phyloP scores from a whole-genome alignment of 2,113 vertebrate genomes.

The Vanacampus margaritifer region DNA sequence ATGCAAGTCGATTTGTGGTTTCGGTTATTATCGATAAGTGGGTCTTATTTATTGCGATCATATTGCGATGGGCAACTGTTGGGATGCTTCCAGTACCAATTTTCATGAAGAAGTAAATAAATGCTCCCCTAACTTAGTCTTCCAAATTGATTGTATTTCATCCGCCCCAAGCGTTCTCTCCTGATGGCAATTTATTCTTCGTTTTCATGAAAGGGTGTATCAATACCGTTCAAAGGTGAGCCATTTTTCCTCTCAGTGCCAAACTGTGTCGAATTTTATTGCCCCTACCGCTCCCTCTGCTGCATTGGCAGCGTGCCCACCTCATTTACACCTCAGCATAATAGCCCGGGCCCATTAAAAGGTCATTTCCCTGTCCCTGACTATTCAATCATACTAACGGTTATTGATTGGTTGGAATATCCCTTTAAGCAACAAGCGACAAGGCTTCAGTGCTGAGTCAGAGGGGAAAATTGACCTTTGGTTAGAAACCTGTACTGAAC shows the following conservation, averaged over 20 bases:
- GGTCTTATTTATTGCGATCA: not conserved
- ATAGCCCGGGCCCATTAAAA: slow-evolving; percentile 62
- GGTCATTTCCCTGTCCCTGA: slow-evolving; percentile 60
- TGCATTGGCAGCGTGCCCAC: slow-evolving; percentile 45
- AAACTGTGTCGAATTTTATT: slow-evolving; percentile 44
- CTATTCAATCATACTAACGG: slow-evolving; percentile 58
- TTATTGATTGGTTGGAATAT: slow-evolving; percentile 64
- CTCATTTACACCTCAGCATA: slow-evolving; percentile 64
- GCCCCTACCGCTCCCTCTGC: slow-evolving; percentile 30
- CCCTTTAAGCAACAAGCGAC: slow-evolving; percentile 54
- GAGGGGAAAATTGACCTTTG: slow-evolving; percentile 42
- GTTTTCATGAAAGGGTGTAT: slow-evolving; percentile 31
- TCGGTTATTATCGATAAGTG: too few relatives aligned
- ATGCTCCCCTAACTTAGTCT: not conserved
- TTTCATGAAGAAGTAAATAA: slow-evolving; percentile 3
- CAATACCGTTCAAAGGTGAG: slow-evolving; percentile 29
- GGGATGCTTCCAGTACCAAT: not conserved
- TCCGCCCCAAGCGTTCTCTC: slow-evolving; percentile 1
- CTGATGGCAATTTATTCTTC: slow-evolving; percentile 22
- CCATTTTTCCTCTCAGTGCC: slow-evolving; percentile 27
- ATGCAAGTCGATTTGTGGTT: not conserved
- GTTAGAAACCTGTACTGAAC: slow-evolving; percentile 33
- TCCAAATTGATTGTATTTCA: not conserved
- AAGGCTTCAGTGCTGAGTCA: slow-evolving; percentile 48
- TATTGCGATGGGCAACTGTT: not conserved